Evolutionary conservation across 1,140 invertebrate species (phyloP), one percentile per base, ranked within the genome.

Genomic region (Aphelinus atriplicis): DNA sequence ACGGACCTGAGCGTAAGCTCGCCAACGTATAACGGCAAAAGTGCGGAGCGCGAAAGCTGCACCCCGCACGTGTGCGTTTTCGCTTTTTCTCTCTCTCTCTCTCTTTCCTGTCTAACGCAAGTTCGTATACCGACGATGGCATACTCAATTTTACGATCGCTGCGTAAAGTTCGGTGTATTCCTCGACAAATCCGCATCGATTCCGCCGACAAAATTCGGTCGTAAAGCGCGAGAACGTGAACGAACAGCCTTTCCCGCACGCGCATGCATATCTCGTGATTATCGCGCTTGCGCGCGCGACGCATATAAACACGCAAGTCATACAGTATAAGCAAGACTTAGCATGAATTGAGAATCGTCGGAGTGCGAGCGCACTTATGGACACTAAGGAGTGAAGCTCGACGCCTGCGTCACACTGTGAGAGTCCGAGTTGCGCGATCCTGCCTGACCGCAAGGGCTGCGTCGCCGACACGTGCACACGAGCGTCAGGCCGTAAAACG

Each of bases 311-410:
- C 26, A 26, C 26, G 26, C 26, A 26, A 26, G 26, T 26, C 26
- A 26, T 26, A 26, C 26, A 26, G 26, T 26, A 26, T 26, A 26
- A 26, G 26, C 26, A 26, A 26, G 26, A 26, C 26, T 26, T 26
- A 26, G 26, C 26, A 26, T 26, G 26, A 26, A 26, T 26, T 26
- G 26, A 26, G 26, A 26, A 26, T 26, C 26, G 26, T 53, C 4
- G 50, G 60, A 46, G n/a, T 7, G 47, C 4, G 9, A 5, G 46
- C 55, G 65, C 60, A 53, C 56, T 68, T 47, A 78, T 75, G 75
- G 79, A 81, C 80, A n/a, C 60, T 80, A 78, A 80, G 80, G 62
- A 77, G 60, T 58, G 50, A 74, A 6, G 51, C 51, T 7, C n/a
- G 45, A 55, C 56, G 10, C 3, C 26, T 51, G 51, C 51, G 65